Percentiles rank a stretch among this genome's conserved stretches.
phyloP scores from a whole-genome alignment of 2,888 invertebrate genomes.

The Macrostomum cliftonense region DNA sequence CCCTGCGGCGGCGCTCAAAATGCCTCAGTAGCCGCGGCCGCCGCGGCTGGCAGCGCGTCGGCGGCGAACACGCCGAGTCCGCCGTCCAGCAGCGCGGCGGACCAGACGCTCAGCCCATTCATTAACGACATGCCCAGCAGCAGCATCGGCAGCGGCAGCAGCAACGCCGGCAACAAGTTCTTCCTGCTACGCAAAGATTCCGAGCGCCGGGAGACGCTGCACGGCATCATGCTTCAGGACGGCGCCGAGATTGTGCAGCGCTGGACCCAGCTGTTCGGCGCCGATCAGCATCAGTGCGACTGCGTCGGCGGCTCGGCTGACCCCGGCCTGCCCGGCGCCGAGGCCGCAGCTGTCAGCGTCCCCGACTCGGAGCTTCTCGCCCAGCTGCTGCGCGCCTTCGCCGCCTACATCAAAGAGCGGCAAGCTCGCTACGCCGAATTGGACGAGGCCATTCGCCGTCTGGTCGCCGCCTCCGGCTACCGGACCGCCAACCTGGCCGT shows the following conservation, averaged over 20 bases:
- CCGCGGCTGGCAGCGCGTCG: neutral
- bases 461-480: too few species aligned
- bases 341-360: neutral
- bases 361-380: neutral
- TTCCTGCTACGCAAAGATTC: constrained; percentile 89
- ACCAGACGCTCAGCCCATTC: constrained; percentile 2
- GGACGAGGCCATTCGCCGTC: too few species aligned
- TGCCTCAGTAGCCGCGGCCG: neutral
- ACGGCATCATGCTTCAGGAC: constrained; percentile 68
- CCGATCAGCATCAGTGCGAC: neutral
- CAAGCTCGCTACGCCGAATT: neutral
- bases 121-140: neutral
- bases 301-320: neutral
- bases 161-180: constrained; percentile 44
- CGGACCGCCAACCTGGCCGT: too few species aligned
- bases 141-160: constrained; percentile 3
- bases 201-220: constrained; percentile 72
- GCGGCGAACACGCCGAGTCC: neutral
- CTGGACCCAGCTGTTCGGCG: neutral
- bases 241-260: constrained; percentile 43
- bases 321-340: neutral
- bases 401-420: neutral
- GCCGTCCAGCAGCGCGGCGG: neutral
- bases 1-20: neutral
- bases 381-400: neutral